Conservation (phyloP, 2,113 vertebrate genomes). For the Muscicapa adusta region DNA sequence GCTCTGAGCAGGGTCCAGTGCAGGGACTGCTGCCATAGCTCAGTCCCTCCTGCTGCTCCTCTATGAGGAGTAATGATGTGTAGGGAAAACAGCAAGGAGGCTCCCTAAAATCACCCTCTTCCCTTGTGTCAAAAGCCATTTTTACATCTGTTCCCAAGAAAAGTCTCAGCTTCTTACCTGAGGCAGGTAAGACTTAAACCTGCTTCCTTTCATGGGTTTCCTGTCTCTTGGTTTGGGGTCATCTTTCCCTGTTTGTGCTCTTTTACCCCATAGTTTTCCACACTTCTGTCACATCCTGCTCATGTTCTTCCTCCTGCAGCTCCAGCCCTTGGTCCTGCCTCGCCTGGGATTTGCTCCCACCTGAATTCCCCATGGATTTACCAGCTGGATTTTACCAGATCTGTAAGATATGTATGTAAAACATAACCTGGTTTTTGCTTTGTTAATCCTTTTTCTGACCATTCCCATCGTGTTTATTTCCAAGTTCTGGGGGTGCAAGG, state of each 20-base stretch:
- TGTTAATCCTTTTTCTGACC: neutral
- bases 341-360: rapidly evolving
- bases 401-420: rapidly evolving
- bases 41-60: neutral
- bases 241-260: neutral
- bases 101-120: neutral
- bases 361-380: neutral
- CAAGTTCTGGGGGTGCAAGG: neutral
- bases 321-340: neutral
- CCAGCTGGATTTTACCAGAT: neutral
- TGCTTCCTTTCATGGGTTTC: neutral
- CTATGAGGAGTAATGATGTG: neutral
- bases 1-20: rapidly evolving
- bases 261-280: neutral
- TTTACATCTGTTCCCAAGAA: neutral
- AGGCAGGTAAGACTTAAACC: neutral
- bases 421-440: neutral
- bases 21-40: neutral
- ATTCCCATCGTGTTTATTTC: neutral
- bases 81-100: neutral
- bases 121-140: neutral
- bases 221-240: neutral
- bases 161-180: rapidly evolving
- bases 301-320: neutral
- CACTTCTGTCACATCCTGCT: rapidly evolving